Conservation (phyloP, 2,797 vertebrate genomes). For the Anguilla obscura region DNA sequence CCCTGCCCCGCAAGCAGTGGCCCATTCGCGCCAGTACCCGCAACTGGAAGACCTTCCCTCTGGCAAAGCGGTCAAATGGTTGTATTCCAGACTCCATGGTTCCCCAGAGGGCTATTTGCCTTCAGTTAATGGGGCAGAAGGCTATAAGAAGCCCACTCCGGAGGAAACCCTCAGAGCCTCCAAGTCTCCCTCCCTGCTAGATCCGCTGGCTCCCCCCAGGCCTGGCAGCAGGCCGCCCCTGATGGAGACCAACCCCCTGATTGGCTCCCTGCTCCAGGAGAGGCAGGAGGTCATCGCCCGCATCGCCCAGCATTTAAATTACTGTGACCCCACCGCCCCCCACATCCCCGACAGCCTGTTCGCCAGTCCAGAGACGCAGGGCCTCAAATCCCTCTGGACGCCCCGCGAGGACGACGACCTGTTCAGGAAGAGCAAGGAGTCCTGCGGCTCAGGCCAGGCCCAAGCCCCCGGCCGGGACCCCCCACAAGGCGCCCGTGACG, state of each 20-base stretch:
- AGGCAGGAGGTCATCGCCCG: constrained; percentile 96
- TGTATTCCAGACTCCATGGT: constrained; percentile 72
- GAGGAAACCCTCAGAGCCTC: constrained; percentile 79
- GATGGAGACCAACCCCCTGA: constrained; percentile 87
- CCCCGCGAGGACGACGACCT: constrained; percentile 70
- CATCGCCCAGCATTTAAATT: constrained; percentile 94
- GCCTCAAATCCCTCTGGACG: constrained; percentile 78
- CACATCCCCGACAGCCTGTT: constrained; percentile 80
- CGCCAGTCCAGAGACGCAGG: constrained; percentile 61
- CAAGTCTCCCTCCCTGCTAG: constrained; percentile 82
- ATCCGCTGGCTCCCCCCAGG: constrained; percentile 67
- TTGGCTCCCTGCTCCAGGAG: constrained; percentile 93
- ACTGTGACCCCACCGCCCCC: constrained; percentile 89
- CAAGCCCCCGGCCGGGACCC: constrained; percentile 55
- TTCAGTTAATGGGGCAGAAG: constrained; percentile 64
- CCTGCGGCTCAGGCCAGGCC: constrained; percentile 39
- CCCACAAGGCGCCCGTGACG: constrained; percentile 65
- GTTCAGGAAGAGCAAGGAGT: constrained; percentile 84
- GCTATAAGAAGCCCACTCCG: constrained; percentile 64
- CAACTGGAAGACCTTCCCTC: constrained; percentile 67
- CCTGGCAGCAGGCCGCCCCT: constrained; percentile 71
- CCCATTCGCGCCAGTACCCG: constrained; percentile 59
- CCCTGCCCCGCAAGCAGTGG: constrained; percentile 60
- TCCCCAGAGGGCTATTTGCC: constrained; percentile 71
- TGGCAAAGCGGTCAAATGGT: constrained; percentile 79